phyloP scores from a whole-genome alignment of 1,140 invertebrate genomes.

The Drosophila auraria region DNA sequence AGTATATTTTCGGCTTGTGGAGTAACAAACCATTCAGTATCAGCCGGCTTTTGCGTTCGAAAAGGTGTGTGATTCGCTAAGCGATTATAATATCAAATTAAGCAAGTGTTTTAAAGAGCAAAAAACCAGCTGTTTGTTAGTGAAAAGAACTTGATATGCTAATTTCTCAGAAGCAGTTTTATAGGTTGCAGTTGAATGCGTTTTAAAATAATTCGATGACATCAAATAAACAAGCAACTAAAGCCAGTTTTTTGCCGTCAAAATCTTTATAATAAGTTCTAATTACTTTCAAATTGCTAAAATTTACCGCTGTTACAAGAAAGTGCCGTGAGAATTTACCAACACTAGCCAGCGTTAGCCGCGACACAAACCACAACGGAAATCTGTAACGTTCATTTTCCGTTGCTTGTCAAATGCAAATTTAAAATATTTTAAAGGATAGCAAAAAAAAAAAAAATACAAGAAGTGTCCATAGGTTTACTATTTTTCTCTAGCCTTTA shows the following conservation, averaged over 20 bases:
- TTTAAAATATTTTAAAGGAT: neutral
- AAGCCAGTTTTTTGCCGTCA: neutral
- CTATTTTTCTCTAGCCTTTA: too few species aligned
- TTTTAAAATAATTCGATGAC: neutral
- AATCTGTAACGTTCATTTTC: neutral
- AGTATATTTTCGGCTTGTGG: constrained; percentile 26
- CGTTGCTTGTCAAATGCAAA: neutral
- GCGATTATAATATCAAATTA: constrained; percentile 14
- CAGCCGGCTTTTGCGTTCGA: constrained; percentile 51
- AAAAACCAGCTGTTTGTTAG: constrained; percentile 11
- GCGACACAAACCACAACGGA: neutral
- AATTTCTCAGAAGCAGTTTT: constrained; percentile 8
- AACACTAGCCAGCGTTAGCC: neutral
- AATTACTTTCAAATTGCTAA: neutral
- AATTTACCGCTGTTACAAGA: neutral
- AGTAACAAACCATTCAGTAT: constrained; percentile 44
- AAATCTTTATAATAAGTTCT: neutral
- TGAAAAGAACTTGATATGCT: constrained; percentile 24
- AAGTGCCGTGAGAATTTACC: neutral
- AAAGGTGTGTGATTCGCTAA: constrained; percentile 50
- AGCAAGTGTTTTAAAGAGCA: constrained; percentile 23
- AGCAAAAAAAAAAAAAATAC: neutral
- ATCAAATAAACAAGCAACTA: neutral
- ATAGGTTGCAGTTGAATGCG: neutral
- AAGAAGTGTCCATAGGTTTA: neutral